Base-by-base conservation (phyloP, 2,888 invertebrate genomes). In the Hirtodrosophila duncani region DNA sequence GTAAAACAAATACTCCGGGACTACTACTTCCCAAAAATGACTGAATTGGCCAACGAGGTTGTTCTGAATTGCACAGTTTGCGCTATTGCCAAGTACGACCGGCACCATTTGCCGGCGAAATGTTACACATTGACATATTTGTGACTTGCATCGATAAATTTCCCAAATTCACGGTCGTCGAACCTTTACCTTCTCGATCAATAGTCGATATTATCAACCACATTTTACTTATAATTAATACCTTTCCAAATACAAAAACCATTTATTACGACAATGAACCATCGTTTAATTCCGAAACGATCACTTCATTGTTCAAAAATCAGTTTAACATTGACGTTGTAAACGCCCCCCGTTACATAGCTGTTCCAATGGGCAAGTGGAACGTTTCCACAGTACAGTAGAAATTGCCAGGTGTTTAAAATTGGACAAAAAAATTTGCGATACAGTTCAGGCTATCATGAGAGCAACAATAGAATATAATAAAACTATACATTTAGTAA, bases 241-340 rank as follows among this genome's bases (percentile, higher is more conserved):
- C 23, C 11, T 42, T 24, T 6, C 23, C 11, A 3, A 21, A 13
- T 1, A n/a, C 11, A 2, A 31, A 10, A 10, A 9, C 13, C 7
- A 3, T 30, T 2, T 30, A 41, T 30, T 41, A 21, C 23, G 41
- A 41, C 20, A 30, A 30, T 10, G 23, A 41, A 10, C 10, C 41
- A 7, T 14, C 41, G n/a, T 24, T 24, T 10, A 34, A 44, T 8
- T 36, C 33, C 8, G 30, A 41, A 4, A 31, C 16, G 2, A 26
- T 26, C 21, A 24, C 14, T 8, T 14, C 23, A 3, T 7, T 31
- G 7, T 10, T 11, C 8, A 3, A 3, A n/a, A 29, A 39, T 13
- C 18, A 13, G 18, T 27, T 27, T 11, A 13, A 27, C n/a, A 11
- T 29, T 8, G 20, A 18, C 27, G 27, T 14, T 10, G 17, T 8